Conservation (phyloP, 1,140 invertebrate genomes). For the Solenopsis fugax region DNA sequence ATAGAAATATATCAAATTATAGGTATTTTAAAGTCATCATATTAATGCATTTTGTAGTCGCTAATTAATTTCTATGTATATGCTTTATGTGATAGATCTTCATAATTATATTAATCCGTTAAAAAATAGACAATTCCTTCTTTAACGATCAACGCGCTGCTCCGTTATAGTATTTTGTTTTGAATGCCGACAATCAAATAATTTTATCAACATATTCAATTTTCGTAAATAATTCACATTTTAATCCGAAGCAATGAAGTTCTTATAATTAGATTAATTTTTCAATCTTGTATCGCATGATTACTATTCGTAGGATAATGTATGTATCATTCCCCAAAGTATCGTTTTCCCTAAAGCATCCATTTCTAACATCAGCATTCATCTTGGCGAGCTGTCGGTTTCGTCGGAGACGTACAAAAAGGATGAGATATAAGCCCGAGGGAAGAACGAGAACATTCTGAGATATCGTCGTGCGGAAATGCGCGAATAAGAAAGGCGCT, state of each 20-base stretch:
- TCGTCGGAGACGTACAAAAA: background rate
- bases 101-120: background rate
- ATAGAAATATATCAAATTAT: background rate
- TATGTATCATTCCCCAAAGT: background rate
- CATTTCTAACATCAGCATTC: conserved; percentile 28
- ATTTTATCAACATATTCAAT: background rate
- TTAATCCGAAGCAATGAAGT: background rate
- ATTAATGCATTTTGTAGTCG: background rate
- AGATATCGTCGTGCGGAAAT: conserved; percentile 34
- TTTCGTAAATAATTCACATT: conserved; percentile 8
- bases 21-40: background rate
- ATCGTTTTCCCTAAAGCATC: background rate
- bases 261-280: background rate
- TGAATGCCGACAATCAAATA: background rate
- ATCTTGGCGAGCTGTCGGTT: background rate
- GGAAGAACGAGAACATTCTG: background rate
- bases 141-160: background rate
- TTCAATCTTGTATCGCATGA: background rate
- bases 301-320: conserved; percentile 5
- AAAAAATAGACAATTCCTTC: background rate
- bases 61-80: background rate
- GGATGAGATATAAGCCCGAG: background rate
- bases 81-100: background rate
- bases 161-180: background rate
- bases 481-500: conserved; percentile 47